Evolutionary conservation across 2,113 vertebrate species (phyloP), one percentile per base, ranked within the genome.

Genomic region (Coturnix japonica): DNA sequence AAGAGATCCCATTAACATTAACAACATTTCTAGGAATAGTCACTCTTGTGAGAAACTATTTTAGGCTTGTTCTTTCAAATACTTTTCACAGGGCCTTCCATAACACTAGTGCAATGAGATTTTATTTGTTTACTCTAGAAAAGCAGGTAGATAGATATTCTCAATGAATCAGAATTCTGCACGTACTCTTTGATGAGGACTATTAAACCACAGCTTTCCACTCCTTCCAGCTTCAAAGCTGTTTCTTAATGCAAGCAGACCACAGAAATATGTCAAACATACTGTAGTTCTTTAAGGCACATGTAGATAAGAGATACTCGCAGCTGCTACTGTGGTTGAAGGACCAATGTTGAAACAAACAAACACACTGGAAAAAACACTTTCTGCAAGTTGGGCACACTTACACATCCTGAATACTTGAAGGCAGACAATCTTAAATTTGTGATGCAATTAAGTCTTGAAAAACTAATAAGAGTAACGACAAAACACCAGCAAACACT

Each of bases 111-210:
- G 11, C 15, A 28, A 66, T 4, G 7, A 70, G 54, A 59, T 6
- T 23, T 0, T 15, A 25, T 51, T 67, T 57, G 18, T 44, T 61
- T 70, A 65, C 26, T 79, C 59, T 7, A 25, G 11, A 6, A 78
- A 72, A 3, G 31, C 15, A 43, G 0, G 2, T 16, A 81, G 25
- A 28, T 0, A 46, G 13, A 43, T 13, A 43, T 13, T 43, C 15
- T 26, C 14, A 79, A 1, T 56, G 57, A 81, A 81, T 11, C 7
- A 28, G 43, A 81, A 28, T 20, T 78, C 1, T 64, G 11, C 37
- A 49, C 47, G n/a, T 39, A 30, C 8, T 51, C 28, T 76, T 75
- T 39, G 21, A n/a, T 30, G 41, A 76, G 16, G 7, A 57, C 59
- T 37, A 59, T 3, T 25, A 47, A 41, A 17, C 37, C 28, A 59